Base-by-base conservation (phyloP, 2,797 vertebrate species). In the Urophycis tenuis region DNA sequence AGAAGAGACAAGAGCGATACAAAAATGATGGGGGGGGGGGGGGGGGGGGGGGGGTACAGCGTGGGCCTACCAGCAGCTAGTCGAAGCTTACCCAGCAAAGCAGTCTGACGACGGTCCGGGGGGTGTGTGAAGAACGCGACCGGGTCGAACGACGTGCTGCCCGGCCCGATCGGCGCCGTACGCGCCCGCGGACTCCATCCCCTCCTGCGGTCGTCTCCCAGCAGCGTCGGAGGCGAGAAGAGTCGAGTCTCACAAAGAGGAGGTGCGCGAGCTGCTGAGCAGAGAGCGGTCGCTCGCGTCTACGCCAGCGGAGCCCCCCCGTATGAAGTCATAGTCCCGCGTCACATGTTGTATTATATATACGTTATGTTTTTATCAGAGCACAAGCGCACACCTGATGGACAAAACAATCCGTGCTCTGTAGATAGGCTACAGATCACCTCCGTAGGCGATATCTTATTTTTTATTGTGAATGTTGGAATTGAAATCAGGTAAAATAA, bases 151-250 rank as follows among this genome's bases (percentile, higher is more conserved):
- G 60, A 64, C 83, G 85, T 81, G 84, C 89, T 89, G 49, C 96
- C 96, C 96, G 71, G 95, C 95, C 86, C 94, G 92, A 30, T 94
- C 94, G 79, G 96, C 95, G 87, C 96, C 96, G 75, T 95, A 98
- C 78, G 95, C 95, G 80, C 91, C 93, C 81, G 93, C 92, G 81
- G 93, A 15, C 82, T 91, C 84, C 91, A 92, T 92, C 81, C 87
- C n/a, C n/a, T n/a, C n/a, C 79, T 81, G 78, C 83, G 77, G 81
- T 89, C 86, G 83, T 81, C 87, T 88, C 84, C 87, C 85, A 31
- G 1, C 84, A 29, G n/a, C 8, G 25, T 10, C 3, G 60, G 25
- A 64, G 60, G 60, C n/a, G n/a, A 25, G 60, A 6, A 64, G 53
- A n/a, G 5, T 22, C 6, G 53, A 8, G 29, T 25, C 60, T 64